phyloP scores from a whole-genome alignment of 2,797 vertebrate species.

The Psittacula derbiana region DNA sequence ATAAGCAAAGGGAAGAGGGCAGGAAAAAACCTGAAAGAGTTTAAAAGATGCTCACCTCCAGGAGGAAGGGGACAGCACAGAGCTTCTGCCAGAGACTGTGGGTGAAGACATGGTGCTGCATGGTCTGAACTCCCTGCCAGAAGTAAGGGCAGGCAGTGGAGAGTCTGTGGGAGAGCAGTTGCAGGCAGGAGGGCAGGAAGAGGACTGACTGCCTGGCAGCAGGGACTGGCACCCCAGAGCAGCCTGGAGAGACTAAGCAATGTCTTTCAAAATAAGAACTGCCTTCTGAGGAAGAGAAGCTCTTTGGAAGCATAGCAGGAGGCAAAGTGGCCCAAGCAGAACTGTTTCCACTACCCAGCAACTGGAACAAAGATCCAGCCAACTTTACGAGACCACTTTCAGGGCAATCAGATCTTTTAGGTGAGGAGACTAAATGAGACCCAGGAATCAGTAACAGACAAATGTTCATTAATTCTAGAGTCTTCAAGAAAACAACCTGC shows the following conservation, averaged over 20 bases:
- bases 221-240: constrained; percentile 54
- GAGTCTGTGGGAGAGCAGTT: background rate
- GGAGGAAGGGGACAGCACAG: background rate
- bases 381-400: constrained; percentile 82
- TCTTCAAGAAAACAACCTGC: constrained; percentile 67
- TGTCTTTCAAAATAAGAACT: constrained; percentile 82
- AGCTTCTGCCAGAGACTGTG: background rate
- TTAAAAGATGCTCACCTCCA: background rate
- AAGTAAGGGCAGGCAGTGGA: background rate
- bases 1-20: background rate
- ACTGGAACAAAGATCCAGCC: constrained; percentile 81
- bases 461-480: constrained; percentile 73
- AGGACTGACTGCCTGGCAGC: background rate
- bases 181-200: background rate
- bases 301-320: constrained; percentile 82
- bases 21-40: too few relatives aligned
- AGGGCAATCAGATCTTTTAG: constrained; percentile 81
- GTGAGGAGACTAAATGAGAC: constrained; percentile 84
- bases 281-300: constrained; percentile 79
- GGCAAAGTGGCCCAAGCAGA: constrained; percentile 83
- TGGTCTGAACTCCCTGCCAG: background rate
- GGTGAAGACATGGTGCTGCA: background rate
- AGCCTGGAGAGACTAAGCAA: constrained; percentile 80
- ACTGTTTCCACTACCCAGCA: constrained; percentile 83
- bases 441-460: constrained; percentile 81